Evolutionary conservation across 2,797 vertebrate species (phyloP), one percentile per base, ranked within the genome.

Genomic region (Odontamblyopus lacepedii): DNA sequence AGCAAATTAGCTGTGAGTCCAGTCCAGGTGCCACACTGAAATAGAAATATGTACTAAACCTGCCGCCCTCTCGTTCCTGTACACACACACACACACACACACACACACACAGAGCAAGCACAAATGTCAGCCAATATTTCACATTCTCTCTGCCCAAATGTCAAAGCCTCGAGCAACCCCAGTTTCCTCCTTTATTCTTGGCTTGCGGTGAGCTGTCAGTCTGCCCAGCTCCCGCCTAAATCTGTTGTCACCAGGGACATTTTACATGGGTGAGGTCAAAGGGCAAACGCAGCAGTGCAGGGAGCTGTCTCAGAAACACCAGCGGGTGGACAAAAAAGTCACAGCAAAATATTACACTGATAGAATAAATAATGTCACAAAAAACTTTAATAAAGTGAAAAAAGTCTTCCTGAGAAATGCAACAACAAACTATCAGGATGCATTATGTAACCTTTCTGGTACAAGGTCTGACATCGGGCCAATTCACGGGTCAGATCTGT

Each of bases 101-200:
- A 73, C 57, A 32, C 72, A 62, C 61, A 32, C 11, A 27, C 55
- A 57, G 63, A 70, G 29, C 51, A 2, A 16, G 41, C 78, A 85
- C 74, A 90, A 92, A 92, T 90, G 90, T 89, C 91, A 90, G 83
- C 76, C 71, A 81, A 77, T 86, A 83, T 86, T 88, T 91, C 87
- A 79, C 79, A 85, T 88, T 79, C 77, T 83, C 78, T 67, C 30
- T 76, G 72, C 76, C 78, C 63, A 85, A 92, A 92, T 92, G 89
- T 86, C 91, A 92, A 71, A 69, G 72, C 69, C 63, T 79, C 70
- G 79, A 80, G 88, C 77, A 76, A 77, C 82, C 77, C 69, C 6
- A 8, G 68, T 74, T 63, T 44, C 18, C 62, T 41, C 62, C 62
- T 63, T 44, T 50, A 13, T 66, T 18, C 41, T 82, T 78, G 75